Conservation (phyloP, 2,888 invertebrate genomes). For the Ceraclea dissimilis region DNA sequence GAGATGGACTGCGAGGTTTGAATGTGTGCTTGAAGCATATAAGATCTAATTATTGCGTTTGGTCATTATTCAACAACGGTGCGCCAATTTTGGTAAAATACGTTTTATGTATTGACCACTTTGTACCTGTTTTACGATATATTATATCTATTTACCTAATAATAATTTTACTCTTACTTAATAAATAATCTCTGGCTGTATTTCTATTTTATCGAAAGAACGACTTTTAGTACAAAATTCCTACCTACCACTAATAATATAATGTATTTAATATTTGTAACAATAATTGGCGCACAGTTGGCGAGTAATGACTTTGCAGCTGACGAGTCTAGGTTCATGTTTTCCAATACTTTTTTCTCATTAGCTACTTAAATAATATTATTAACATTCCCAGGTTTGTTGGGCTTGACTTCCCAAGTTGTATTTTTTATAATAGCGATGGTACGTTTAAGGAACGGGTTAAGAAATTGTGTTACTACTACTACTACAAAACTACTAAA, state of each 20-base stretch:
- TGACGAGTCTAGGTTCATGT: slow-evolving; percentile 2
- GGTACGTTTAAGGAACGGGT: background rate
- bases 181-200: too few relatives aligned
- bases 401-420: slow-evolving; percentile 22
- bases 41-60: background rate
- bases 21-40: too few relatives aligned
- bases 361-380: slow-evolving; percentile 12
- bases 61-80: background rate
- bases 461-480: slow-evolving; percentile 21
- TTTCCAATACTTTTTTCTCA: slow-evolving; percentile 3
- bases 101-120: slow-evolving; percentile 4
- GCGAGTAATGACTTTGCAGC: too few relatives aligned
- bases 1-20: too few relatives aligned
- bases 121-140: background rate
- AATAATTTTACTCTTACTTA: too few relatives aligned
- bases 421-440: slow-evolving; percentile 21
- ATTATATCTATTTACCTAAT: background rate
- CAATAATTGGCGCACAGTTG: too few relatives aligned
- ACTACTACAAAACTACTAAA: slow-evolving; percentile 14
- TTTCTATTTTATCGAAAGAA: too few relatives aligned
- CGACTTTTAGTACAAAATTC: too few relatives aligned
- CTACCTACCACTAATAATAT: too few relatives aligned
- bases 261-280: too few relatives aligned
- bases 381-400: slow-evolving; percentile 24
- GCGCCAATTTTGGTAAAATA: slow-evolving; percentile 7